Evolutionary conservation across 2,888 invertebrate species (phyloP), one percentile per base, ranked within the genome.

Genomic region (Drosophila limbata): DNA sequence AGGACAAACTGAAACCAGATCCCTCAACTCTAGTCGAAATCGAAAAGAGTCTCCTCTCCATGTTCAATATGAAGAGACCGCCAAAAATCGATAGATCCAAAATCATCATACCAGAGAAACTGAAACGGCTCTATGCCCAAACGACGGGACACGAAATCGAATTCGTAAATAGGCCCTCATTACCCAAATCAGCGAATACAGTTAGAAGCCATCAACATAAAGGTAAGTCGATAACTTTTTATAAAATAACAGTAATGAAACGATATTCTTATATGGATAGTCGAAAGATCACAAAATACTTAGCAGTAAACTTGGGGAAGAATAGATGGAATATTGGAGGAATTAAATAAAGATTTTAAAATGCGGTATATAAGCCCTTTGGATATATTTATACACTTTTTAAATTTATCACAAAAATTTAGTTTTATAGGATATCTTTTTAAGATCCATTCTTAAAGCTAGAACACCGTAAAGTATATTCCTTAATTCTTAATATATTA

Each of bases 191-290:
- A 81, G 96, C 97, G 81, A 97, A 97, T 93, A 97, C 97, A 63
- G 96, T 97, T 75, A 94, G 97, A 91, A 96, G 96, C 92, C 97
- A 96, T 93, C 95, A 95, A 90, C 97, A 97, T 93, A 94, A 94
- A 92, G 95, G 96, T 96, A 92, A 94, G 94, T 47, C 13, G 6
- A 2, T 6, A 19, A 10, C 19, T 4, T 28, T 28, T 2, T 6
- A 6, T 4, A 21, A 25, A 21, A 19, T 19, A 37, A 37, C 35
- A 37, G 35, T n/a, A 13, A 33, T 33, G 25, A 25, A 9, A 47
- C 3, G 10, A 15, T n/a, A 25, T n/a, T 8, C 4, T 19, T 35
- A 2, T 31, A 31, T 31, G 13, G 13, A 13, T 35, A 35, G 13
- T 11, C 13, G 1, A 35, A 35, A 35, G 13, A 35, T 13, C 5